Conservation (phyloP, 2,113 vertebrate species). For the Asarcornis scutulata region DNA sequence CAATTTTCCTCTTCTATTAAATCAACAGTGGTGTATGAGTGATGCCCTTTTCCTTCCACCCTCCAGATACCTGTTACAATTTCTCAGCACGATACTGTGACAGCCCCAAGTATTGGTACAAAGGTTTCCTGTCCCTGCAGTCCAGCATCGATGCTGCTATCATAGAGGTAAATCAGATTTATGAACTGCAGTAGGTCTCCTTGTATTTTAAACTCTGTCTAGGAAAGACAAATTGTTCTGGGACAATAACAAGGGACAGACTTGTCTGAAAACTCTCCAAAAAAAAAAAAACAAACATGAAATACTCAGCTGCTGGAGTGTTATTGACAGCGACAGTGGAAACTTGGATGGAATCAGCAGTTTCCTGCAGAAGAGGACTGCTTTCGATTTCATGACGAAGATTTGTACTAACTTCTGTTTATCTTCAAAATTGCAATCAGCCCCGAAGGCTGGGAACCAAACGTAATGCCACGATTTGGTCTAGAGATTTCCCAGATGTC, state of each 20-base stretch:
- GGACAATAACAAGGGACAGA: neutral
- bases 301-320: neutral
- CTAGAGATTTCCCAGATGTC: neutral
- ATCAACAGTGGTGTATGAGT: neutral
- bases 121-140: constrained; percentile 77
- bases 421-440: neutral
- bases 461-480: rapidly evolving
- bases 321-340: neutral
- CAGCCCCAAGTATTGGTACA: constrained; percentile 64
- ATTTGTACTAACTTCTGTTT: neutral
- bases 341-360: neutral
- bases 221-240: neutral
- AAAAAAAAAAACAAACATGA: neutral
- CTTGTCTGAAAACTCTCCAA: neutral
- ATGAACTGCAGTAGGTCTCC: neutral
- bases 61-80: constrained; percentile 32
- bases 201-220: neutral
- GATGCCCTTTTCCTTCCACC: neutral
- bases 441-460: neutral
- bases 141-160: constrained; percentile 77
- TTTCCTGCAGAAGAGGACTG: neutral
- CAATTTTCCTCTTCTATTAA: neutral
- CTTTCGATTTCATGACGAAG: neutral
- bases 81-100: rapidly evolving
- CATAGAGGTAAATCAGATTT: constrained; percentile 74